phyloP scores from a whole-genome alignment of 2,797 vertebrate species.

The Tenualosa ilisha region DNA sequence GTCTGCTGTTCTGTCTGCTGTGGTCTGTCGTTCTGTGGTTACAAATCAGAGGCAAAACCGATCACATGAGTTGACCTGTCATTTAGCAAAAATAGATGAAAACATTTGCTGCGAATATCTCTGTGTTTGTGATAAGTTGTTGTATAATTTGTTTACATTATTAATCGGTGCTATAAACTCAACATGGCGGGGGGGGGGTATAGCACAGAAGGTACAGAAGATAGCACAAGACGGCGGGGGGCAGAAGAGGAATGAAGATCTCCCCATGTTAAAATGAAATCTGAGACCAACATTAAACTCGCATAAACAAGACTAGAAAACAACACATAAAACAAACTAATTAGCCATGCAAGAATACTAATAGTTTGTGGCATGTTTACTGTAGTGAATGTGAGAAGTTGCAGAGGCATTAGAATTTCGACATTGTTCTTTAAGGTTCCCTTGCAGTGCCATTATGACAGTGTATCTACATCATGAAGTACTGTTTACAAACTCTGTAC shows the following conservation, averaged over 20 bases:
- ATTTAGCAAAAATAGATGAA: neutral
- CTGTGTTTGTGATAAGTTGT: neutral
- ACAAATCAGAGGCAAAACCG: neutral
- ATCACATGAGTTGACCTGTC: neutral
- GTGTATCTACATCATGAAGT: too few relatives aligned
- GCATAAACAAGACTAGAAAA: neutral
- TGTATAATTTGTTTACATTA: slow-evolving; percentile 4
- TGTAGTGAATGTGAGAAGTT: neutral
- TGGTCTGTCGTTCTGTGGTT: neutral
- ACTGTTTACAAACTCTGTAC: too few relatives aligned
- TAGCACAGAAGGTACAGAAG: neutral
- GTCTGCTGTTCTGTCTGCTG: too few relatives aligned
- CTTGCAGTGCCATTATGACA: too few relatives aligned
- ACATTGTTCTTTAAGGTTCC: neutral
- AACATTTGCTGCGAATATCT: neutral
- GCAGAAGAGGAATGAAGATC: neutral
- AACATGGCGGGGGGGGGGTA: neutral
- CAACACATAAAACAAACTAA: neutral
- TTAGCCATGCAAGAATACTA: neutral
- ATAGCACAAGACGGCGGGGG: neutral
- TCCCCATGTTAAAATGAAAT: neutral
- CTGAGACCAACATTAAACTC: neutral
- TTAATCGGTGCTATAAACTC: neutral
- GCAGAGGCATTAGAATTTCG: neutral
- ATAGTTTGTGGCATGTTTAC: neutral